Percentiles rank a stretch among this genome's conserved stretches.
Evolutionary conservation across 2,797 vertebrate species (phyloP).

Genomic region (Chanos chanos): DNA sequence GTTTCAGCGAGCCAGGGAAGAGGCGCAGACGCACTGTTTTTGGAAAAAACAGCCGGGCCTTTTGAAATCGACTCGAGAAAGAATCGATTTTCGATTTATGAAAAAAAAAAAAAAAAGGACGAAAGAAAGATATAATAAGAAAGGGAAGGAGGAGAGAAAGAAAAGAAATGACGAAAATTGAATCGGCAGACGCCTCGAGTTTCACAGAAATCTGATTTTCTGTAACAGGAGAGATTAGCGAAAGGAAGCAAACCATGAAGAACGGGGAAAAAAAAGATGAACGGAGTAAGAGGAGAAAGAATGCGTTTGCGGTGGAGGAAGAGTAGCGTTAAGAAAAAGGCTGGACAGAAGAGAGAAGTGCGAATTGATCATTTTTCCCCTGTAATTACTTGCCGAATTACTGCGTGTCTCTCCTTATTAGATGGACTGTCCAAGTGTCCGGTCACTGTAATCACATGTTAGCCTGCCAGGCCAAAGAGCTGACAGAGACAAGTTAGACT

Average conservation of each 20-base stretch:
- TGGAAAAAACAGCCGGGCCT: conserved; percentile 10
- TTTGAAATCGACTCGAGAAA: conserved; percentile 14
- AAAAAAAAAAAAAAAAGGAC: conserved; percentile 7
- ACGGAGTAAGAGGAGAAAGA: conserved; percentile 9
- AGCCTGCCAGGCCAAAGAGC: neutral
- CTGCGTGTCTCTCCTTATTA: neutral
- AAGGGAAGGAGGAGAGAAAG: conserved; percentile 19
- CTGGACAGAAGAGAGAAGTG: neutral
- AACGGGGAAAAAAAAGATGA: conserved; percentile 3
- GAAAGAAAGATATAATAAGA: conserved; percentile 14
- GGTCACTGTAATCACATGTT: neutral
- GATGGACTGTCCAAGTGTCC: neutral
- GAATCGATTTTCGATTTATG: conserved; percentile 20
- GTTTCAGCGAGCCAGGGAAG: too few species aligned
- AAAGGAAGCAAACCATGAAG: too few species aligned
- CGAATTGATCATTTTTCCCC: conserved; percentile 2
- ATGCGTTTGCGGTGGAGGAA: neutral
- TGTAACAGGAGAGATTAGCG: conserved; percentile 19
- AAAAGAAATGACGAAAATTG: conserved; percentile 7
- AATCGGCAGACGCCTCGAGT: too few species aligned
- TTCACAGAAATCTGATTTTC: too few species aligned
- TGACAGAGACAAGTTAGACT: neutral
- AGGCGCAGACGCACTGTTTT: too few species aligned
- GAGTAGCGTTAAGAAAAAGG: neutral
- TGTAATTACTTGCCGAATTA: conserved; percentile 13